Evolutionary conservation across 2,113 vertebrate species (phyloP), one percentile per base, ranked within the genome.

Genomic region (Theristicus caerulescens): DNA sequence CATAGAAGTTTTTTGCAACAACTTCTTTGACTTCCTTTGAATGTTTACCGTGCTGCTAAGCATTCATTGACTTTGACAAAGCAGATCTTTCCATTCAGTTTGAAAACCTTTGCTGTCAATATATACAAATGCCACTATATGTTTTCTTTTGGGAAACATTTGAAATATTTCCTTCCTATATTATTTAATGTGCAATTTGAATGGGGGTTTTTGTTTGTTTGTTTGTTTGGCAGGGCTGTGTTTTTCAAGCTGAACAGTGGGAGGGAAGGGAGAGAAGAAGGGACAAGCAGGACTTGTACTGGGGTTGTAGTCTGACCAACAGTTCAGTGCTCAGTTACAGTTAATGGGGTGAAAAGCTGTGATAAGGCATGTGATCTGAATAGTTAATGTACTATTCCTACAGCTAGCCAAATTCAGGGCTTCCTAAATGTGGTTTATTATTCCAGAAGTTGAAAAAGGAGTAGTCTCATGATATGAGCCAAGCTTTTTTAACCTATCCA

Each of bases 281-380:
- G 52, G 71, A 89, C 73, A 82, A 93, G 62, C 32, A 88, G 67
- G 54, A 80, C 46, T 93, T 94, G 34, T 73, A 34, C 38, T 40
- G 59, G 79, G 86, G 44, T 40, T 90, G 55, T 49, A 81, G 85
- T 26, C 77, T 95, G 27, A 89, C 94, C 95, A 93, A 83, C 73
- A 90, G 58, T 88, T 76, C 51, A 76, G 62, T 87, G 36, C 73
- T 73, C 47, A 81, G 83, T 96, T 97, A 94, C 86, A 93, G 93
- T 96, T 97, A 97, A 96, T 97, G 90, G 90, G 86, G 78, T 95
- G 96, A 97, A 98, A 97, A 94, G 58, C 67, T 91, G 84, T 88
- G 86, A 76, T 49, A 83, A 94, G 55, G 19, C 49, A 27, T 92
- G 89, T 86, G 96, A 97, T 71, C 76, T 46, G 96, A 96, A 97